These are phyloP conservation scores for Mythimna vitellina DNA, from an alignment of 2,888 invertebrate species.

Conservation along the genomic window DNA sequence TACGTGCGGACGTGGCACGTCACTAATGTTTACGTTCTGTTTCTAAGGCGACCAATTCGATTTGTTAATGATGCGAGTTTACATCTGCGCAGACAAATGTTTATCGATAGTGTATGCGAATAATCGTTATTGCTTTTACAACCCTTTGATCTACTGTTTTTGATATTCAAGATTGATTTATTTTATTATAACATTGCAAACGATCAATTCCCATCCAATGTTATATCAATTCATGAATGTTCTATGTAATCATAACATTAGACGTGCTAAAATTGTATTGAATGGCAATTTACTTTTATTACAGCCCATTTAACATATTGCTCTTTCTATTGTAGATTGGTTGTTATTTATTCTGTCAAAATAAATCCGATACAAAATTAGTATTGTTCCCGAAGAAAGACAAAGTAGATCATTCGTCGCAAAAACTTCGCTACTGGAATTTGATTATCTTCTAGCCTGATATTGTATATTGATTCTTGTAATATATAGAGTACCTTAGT, in stretches of 20 bases:
- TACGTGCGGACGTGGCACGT: constrained; percentile 72
- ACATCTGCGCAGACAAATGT: constrained; percentile 43
- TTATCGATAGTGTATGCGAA: constrained; percentile 19
- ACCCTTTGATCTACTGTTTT: not conserved
- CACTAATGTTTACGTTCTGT: constrained; percentile 84
- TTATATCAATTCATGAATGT: constrained; percentile 30
- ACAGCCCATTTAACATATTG: constrained; percentile 15
- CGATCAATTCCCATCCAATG: constrained; percentile 24
- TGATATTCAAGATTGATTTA: not conserved
- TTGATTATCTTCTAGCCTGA: constrained; percentile 37
- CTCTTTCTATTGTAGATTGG: constrained; percentile 10
- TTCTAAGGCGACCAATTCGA: constrained; percentile 85
- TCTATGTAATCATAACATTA: constrained; percentile 20
- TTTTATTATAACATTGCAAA: constrained; percentile 27
- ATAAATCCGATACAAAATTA: constrained; percentile 23
- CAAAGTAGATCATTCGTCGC: constrained; percentile 29
- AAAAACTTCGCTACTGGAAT: constrained; percentile 18
- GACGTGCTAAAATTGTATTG: constrained; percentile 5
- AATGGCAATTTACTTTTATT: constrained; percentile 34
- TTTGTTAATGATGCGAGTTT: constrained; percentile 70
- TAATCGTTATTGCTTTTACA: constrained; percentile 1
- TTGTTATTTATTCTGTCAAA: constrained; percentile 25
- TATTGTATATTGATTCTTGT: constrained; percentile 25
- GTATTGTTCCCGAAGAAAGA: constrained; percentile 13
- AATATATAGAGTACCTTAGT: constrained; percentile 6